Conservation (phyloP, 37 sponge, comb jelly and placozoan species). For the Theonella swinhoei region DNA sequence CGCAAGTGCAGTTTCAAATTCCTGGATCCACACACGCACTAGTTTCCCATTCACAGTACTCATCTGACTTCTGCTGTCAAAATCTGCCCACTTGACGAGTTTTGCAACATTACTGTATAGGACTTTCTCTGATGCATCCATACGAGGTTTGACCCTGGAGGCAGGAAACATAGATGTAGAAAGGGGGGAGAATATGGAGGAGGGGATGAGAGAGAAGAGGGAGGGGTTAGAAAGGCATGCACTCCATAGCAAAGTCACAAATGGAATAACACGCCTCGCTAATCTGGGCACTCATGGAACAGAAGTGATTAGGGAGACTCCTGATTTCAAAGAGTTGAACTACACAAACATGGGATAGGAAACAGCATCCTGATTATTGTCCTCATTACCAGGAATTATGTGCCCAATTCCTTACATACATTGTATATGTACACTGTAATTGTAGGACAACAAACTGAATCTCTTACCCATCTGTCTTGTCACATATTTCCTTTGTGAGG, state of each 20-base stretch:
- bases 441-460: too few species aligned
- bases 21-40: background rate
- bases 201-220: background rate
- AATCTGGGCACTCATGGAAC: too few species aligned
- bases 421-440: too few species aligned
- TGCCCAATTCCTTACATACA: too few species aligned
- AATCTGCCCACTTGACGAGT: conserved; percentile 71
- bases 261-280: background rate
- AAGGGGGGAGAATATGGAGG: background rate
- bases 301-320: too few species aligned
- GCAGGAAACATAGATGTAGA: background rate
- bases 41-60: background rate
- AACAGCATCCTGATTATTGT: too few species aligned
- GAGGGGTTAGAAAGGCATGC: background rate
- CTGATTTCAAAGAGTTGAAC: too few species aligned
- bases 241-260: background rate
- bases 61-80: conserved; percentile 5
- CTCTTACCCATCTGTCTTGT: conserved; percentile 52
- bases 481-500: conserved; percentile 57
- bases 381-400: too few species aligned
- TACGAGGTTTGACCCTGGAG: conserved; percentile 35
- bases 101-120: conserved; percentile 49
- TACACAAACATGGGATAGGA: too few species aligned
- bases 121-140: conserved; percentile 32
- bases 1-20: conserved; percentile 22